These are phyloP conservation scores for Ceratitis capitata DNA, from an alignment of 1,140 invertebrate genomes.

Conservation along the genomic window DNA sequence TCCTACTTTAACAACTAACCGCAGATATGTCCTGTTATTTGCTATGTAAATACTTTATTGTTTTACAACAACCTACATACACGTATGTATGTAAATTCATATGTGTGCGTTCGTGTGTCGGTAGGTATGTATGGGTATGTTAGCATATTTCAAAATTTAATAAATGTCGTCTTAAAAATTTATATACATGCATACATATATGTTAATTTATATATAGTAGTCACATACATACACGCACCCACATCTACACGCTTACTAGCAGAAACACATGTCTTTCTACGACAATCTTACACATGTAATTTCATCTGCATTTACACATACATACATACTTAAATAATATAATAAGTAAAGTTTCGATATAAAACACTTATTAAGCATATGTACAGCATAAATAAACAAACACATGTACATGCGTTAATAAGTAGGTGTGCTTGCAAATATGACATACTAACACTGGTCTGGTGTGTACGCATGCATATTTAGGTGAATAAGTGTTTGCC, in stretches of 20 bases:
- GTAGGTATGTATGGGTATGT: not conserved
- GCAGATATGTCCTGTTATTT: slow-evolving; percentile 23
- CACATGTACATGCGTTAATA: not conserved
- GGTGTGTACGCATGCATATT: not conserved
- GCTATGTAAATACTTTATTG: slow-evolving; percentile 12
- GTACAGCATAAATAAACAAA: not conserved
- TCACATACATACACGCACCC: not conserved
- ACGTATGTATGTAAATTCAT: not conserved
- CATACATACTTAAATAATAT: not conserved
- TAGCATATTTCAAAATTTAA: slow-evolving; percentile 25
- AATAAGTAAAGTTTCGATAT: slow-evolving; percentile 20
- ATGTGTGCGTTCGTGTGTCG: not conserved
- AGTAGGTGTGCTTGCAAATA: not conserved
- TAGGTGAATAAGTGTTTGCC: not conserved
- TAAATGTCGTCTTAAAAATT: slow-evolving; percentile 8
- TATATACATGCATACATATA: not conserved
- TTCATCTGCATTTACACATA: not conserved
- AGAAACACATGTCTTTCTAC: not conserved
- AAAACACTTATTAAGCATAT: not conserved
- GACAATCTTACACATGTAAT: too few relatives aligned
- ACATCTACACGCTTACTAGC: too few relatives aligned
- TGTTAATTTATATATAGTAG: too few relatives aligned
- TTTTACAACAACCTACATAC: not conserved
- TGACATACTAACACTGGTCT: not conserved
- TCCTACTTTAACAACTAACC: not conserved